Evolutionary conservation across 2,797 vertebrate genomes (phyloP), one percentile per base, ranked within the genome.

Genomic region (Bradypus variegatus): DNA sequence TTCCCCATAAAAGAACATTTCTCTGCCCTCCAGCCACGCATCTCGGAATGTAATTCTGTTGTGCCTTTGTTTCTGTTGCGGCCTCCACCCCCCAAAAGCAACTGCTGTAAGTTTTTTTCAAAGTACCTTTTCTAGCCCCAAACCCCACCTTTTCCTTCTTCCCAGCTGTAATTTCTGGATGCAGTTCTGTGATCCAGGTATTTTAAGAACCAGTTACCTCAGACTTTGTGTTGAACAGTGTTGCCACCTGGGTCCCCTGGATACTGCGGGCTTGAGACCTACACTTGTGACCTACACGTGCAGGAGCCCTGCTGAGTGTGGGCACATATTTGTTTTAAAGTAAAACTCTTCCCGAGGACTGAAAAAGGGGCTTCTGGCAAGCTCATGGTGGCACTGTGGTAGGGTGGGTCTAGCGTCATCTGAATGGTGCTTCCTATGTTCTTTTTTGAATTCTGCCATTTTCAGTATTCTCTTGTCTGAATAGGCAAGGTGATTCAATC

Each of bases 161-260:
- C 96, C 97, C 96, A 97, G 96, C 96, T 97, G 96, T 97, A 94
- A 97, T 96, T 97, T 97, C 98, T 97, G 98, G 98, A 98, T 98
- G 97, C 98, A 98, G 97, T 98, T 64, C 95, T 97, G 97, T 96
- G 97, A 98, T 98, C 98, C 98, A 98, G 98, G 96, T 98, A 96
- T 97, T 98, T 98, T 97, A 98, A 97, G 97, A 98, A 98, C 98
- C 97, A 97, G 96, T 98, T 98, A 98, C 98, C 98, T 99, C 98
- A 98, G 98, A 97, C 94, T 97, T 98, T 97, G 96, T 93, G 96
- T 97, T 97, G 97, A 98, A 97, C 97, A 97, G 97, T 97, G 97
- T 98, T 98, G 96, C 97, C 97, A 96, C 97, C 97, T 97, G 97
- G 96, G 96, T 96, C 96, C 97, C 97, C 96, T 96, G 93, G 95